Evolutionary conservation across 2,113 vertebrate species (phyloP).

Genomic region (Siniperca chuatsi): DNA sequence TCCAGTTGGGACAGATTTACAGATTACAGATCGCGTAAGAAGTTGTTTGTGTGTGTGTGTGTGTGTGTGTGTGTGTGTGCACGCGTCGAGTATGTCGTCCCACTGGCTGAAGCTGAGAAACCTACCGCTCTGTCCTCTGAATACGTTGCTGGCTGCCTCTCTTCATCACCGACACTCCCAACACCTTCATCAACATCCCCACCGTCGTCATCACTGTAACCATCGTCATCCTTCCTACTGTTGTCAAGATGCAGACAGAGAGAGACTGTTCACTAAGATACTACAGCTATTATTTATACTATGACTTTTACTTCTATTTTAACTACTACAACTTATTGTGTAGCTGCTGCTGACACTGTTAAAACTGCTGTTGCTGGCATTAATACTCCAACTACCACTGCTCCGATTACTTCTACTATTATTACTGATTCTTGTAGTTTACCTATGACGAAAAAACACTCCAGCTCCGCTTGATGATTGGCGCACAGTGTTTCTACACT

Average conservation of each 20-base stretch:
- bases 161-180: slow-evolving; percentile 1
- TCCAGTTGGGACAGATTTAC: not conserved
- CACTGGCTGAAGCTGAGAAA: not conserved
- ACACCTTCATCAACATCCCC: not conserved
- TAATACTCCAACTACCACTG: not conserved
- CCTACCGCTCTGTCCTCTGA: slow-evolving; percentile 12
- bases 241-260: not conserved
- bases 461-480: no score
- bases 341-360: not conserved
- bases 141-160: not conserved
- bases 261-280: not conserved
- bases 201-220: not conserved
- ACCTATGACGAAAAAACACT: no score
- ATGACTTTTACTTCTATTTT: not conserved
- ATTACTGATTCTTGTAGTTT: not conserved
- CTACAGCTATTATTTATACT: not conserved
- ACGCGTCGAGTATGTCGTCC: no score
- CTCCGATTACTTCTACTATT: not conserved
- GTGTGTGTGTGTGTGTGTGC: not conserved
- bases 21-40: not conserved
- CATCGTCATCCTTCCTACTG: slow-evolving; percentile 27
- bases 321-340: not conserved
- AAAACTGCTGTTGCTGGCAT: not conserved
- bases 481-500: no score
- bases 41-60: not conserved